A percentile compares a stretch with the other conserved stretches of the same genome.
Conservation (phyloP, 2,797 vertebrate genomes). For the Pangasius macronema region DNA sequence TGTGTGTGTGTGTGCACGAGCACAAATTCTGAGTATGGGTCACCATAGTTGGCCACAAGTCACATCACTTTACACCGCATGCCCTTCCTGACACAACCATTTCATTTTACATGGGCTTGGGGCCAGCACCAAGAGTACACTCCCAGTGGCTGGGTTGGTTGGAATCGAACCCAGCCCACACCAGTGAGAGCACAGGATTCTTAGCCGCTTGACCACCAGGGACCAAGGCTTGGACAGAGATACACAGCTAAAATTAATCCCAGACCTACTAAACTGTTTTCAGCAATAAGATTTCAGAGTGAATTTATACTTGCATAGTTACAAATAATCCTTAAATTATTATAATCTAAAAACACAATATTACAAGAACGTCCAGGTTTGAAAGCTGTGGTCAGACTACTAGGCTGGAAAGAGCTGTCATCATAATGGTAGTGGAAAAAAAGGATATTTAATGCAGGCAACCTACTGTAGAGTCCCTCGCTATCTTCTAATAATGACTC, state of each 20-base stretch:
- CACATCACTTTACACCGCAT: too few relatives aligned
- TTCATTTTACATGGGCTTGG: too few relatives aligned
- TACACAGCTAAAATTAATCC: background rate
- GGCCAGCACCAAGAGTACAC: too few relatives aligned
- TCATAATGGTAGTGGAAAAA: background rate
- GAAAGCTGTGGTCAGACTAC: background rate
- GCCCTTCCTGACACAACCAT: too few relatives aligned
- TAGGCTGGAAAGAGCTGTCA: background rate
- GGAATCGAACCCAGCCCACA: too few relatives aligned
- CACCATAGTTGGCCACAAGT: too few relatives aligned
- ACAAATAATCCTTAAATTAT: background rate
- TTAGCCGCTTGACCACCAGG: too few relatives aligned
- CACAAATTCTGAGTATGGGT: too few relatives aligned
- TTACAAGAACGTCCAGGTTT: background rate
- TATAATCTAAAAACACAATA: background rate
- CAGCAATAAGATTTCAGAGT: background rate
- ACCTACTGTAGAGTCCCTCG: background rate
- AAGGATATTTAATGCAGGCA: background rate
- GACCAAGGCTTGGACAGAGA: background rate
- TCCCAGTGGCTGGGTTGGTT: too few relatives aligned
- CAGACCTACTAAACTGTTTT: background rate
- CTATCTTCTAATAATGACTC: background rate
- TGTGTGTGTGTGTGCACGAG: too few relatives aligned
- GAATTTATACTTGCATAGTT: background rate
- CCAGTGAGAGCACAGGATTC: too few relatives aligned